Conservation (phyloP, 2,797 vertebrate species). For the Denticeps clupeoides region DNA sequence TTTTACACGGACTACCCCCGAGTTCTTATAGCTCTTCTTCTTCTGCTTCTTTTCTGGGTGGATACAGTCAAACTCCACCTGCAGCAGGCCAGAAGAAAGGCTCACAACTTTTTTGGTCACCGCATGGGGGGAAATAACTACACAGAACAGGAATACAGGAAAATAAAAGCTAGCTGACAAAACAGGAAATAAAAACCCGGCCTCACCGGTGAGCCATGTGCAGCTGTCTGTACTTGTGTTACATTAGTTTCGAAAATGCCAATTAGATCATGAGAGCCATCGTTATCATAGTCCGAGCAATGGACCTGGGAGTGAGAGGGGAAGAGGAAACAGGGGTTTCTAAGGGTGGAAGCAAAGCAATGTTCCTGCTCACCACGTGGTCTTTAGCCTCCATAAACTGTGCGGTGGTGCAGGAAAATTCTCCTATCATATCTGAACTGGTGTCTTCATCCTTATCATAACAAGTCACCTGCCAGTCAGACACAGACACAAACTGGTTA, state of each 20-base stretch:
- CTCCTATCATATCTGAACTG: constrained; percentile 38
- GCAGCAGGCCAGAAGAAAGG: constrained; percentile 2
- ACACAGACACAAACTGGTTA: constrained; percentile 23
- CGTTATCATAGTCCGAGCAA: constrained; percentile 76
- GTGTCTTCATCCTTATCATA: constrained; percentile 41
- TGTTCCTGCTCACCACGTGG: constrained; percentile 28
- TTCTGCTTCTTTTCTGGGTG: constrained; percentile 85
- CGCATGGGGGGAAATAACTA: background rate
- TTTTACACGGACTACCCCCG: constrained; percentile 72
- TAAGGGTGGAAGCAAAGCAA: background rate
- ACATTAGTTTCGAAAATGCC: constrained; percentile 73
- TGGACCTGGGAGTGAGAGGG: constrained; percentile 60
- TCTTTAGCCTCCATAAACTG: constrained; percentile 35
- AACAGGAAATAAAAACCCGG: background rate
- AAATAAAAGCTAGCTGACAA: background rate
- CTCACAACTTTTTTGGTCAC: background rate
- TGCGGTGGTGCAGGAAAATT: constrained; percentile 28
- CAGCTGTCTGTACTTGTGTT: constrained; percentile 63
- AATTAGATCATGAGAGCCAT: constrained; percentile 84
- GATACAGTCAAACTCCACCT: constrained; percentile 81
- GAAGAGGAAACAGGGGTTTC: constrained; percentile 12
- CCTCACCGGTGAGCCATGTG: constrained; percentile 61
- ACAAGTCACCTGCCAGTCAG: constrained; percentile 40
- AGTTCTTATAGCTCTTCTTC: constrained; percentile 90
- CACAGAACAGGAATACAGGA: background rate